Conservation (phyloP, 2,888 invertebrate genomes). For the Andrena chrysosceles region DNA sequence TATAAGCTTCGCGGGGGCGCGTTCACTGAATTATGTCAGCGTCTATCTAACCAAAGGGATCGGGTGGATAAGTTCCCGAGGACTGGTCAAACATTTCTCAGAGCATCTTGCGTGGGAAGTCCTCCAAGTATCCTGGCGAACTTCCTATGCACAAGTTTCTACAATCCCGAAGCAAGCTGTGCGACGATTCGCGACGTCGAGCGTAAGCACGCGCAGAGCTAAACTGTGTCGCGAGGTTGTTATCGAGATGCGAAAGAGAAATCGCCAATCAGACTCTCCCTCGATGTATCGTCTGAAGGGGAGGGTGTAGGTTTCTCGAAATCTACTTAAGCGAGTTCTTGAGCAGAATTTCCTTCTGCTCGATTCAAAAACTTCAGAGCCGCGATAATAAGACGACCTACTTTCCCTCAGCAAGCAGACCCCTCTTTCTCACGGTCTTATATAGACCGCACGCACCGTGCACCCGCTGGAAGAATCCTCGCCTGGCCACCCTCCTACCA, state of each 20-base stretch:
- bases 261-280: neutral
- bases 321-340: constrained; percentile 18
- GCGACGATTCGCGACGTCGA: neutral
- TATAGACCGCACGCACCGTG: constrained; percentile 9
- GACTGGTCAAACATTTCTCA: too few relatives aligned
- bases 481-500: neutral
- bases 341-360: neutral
- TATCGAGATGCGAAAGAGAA: neutral
- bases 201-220: neutral
- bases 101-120: too few relatives aligned
- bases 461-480: constrained; percentile 9
- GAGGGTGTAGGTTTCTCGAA: neutral
- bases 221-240: neutral
- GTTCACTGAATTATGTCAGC: too few relatives aligned
- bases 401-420: constrained; percentile 5
- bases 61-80: too few relatives aligned
- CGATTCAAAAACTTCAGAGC: constrained; percentile 32
- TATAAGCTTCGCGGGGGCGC: too few relatives aligned
- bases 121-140: too few relatives aligned
- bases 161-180: too few relatives aligned
- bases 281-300: neutral
- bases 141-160: too few relatives aligned
- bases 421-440: neutral
- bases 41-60: too few relatives aligned
- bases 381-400: constrained; percentile 48